Base-by-base conservation (phyloP, 1,140 invertebrate genomes). In the Myzus persicae region DNA sequence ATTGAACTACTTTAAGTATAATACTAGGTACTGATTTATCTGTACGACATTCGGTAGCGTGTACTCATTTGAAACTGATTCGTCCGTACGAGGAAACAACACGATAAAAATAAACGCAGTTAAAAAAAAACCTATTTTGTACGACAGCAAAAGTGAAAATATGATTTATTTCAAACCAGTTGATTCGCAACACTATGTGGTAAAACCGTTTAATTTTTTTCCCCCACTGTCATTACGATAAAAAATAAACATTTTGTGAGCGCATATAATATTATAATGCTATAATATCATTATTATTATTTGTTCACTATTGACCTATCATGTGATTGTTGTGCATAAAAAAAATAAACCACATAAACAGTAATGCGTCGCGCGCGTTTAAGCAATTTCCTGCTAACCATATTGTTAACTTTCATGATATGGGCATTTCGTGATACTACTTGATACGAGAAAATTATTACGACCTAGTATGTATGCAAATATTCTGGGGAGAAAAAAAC, bases 341-440 rank as follows among this genome's bases (percentile, higher is more conserved):
- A 67, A 42, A 67, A 42, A 24, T 89, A 51, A 38, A n/a, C n/a
- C 20, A 7, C 87, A 51, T n/a, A 87, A 87, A 87, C 11, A 38
- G 40, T 26, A 84, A 84, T 40, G 24, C 40, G 26, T 44, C 40
- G 24, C 40, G 9, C 24, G 85, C 26, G 31, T 87, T 46, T n/a
- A 22, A 46, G 85, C 42, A n/a, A 87, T 87, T 46, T 87, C 18
- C 85, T 42, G 82, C 76, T 38, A 46, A 91, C 26, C 22, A 91
- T 81, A 82, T 81, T 48, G 67, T 82, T 91, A 82, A 40, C 14
- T 48, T 91, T 36, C 67, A 31, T 24, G 67, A 91, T 91, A 81
- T 91, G 42, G 42, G 31, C 42, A 26, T 90, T 40, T 31, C 40
- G 26, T 42, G 84, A 85, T 85, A 85, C 20, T 89, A n/a, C 44